Percentiles rank a stretch among this genome's conserved stretches.
Evolutionary conservation across 2,797 vertebrate genomes (phyloP).

Genomic region (Mastacembelus armatus): DNA sequence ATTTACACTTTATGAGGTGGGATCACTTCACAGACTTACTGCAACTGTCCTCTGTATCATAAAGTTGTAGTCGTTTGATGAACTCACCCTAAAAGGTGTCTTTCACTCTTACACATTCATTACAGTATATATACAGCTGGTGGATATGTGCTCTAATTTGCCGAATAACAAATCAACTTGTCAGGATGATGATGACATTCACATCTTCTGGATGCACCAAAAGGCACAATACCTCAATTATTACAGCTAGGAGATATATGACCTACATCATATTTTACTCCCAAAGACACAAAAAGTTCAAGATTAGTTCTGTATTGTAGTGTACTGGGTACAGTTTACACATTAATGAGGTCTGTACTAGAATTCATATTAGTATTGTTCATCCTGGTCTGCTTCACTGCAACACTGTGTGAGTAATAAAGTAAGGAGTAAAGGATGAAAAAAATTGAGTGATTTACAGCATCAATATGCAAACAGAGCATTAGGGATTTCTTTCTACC

Average conservation of each 20-base stretch:
- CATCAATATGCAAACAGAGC: too few species aligned
- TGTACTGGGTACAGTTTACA: too few species aligned
- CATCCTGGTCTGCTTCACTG: conserved; percentile 8
- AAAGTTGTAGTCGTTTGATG: conserved; percentile 56
- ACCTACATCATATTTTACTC: conserved; percentile 14
- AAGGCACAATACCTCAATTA: conserved; percentile 22
- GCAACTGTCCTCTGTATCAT: conserved; percentile 33
- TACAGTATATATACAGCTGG: conserved; percentile 21
- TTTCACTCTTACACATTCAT: background rate
- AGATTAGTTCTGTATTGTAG: too few species aligned
- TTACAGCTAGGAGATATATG: background rate
- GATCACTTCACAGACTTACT: conserved; percentile 34
- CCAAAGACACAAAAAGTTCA: conserved; percentile 1
- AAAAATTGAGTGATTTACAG: too few species aligned
- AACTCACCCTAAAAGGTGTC: conserved; percentile 22
- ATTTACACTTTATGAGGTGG: background rate
- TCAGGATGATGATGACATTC: conserved; percentile 26
- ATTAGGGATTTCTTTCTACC: conserved; percentile 7
- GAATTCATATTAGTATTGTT: conserved; percentile 56
- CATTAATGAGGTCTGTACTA: conserved; percentile 38
- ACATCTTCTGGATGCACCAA: conserved; percentile 19
- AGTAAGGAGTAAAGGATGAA: too few species aligned
- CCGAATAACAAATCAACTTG: conserved; percentile 38
- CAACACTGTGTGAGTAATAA: too few species aligned
- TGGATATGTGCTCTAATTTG: conserved; percentile 31